Conservation (phyloP, 1,140 invertebrate species). For the Nymphalis io region DNA sequence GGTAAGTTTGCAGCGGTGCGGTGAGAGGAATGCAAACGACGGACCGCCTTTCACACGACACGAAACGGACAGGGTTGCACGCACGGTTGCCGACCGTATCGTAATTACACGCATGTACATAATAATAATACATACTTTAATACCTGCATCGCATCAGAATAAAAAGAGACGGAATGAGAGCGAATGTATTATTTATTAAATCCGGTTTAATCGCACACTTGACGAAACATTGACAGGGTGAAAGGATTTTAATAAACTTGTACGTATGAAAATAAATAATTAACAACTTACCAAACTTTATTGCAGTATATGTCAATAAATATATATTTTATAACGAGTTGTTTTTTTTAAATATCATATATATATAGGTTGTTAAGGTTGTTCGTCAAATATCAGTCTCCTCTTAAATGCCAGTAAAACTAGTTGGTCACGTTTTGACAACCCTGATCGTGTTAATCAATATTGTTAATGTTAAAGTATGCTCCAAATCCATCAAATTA, state of each 20-base stretch:
- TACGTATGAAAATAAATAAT: slow-evolving; percentile 1
- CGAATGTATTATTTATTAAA: slow-evolving; percentile 30
- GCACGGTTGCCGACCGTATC: slow-evolving; percentile 36
- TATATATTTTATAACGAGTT: not conserved
- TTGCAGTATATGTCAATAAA: not conserved
- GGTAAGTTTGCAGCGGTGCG: slow-evolving; percentile 33
- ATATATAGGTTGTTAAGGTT: not conserved
- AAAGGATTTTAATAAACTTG: slow-evolving; percentile 27
- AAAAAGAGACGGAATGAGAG: slow-evolving; percentile 30
- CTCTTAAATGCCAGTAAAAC: slow-evolving; percentile 16
- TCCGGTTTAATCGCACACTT: slow-evolving; percentile 31
- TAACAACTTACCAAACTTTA: not conserved
- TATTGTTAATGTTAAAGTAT: slow-evolving; percentile 24
- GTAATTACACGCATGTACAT: slow-evolving; percentile 19
- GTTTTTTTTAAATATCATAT: not conserved
- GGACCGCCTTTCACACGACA: slow-evolving; percentile 57
- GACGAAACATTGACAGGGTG: slow-evolving; percentile 31
- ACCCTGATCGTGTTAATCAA: slow-evolving; percentile 28
- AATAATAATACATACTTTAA: slow-evolving; percentile 8
- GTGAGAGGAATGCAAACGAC: slow-evolving; percentile 69
- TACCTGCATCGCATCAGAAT: slow-evolving; percentile 12
- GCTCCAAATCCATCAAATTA: slow-evolving; percentile 25
- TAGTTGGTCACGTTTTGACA: slow-evolving; percentile 14
- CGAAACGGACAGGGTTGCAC: slow-evolving; percentile 43
- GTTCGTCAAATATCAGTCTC: slow-evolving; percentile 5